A percentile compares a stretch with the other conserved stretches of the same genome.
phyloP scores from a whole-genome alignment of 2,888 invertebrate species.

The Aethes cnicana region DNA sequence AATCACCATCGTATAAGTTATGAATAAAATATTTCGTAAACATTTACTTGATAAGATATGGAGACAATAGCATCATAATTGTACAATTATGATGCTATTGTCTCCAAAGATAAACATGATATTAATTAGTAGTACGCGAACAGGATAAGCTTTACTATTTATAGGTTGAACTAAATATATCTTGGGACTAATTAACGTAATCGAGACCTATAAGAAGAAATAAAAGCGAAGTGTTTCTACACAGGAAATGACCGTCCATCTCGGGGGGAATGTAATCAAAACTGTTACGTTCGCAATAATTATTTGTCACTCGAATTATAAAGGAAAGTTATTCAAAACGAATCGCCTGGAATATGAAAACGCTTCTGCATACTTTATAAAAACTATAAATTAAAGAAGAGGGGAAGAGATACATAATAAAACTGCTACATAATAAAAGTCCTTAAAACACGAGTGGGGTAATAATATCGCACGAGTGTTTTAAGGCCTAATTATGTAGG shows the following conservation, averaged over 20 bases:
- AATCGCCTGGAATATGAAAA: constrained; percentile 14
- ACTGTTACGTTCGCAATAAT: constrained; percentile 13
- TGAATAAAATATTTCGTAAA: no score
- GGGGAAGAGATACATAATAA: no score
- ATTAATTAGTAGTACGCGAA: background rate
- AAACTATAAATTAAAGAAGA: no score
- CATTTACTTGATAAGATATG: no score
- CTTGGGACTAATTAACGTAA: constrained; percentile 14
- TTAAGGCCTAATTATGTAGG: no score
- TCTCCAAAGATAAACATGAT: background rate
- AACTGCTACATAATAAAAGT: no score
- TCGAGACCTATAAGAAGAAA: constrained; percentile 5
- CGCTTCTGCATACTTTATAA: constrained; percentile 6
- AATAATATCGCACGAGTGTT: no score
- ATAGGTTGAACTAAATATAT: constrained; percentile 13
- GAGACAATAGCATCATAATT: no score
- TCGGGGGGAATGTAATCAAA: constrained; percentile 11
- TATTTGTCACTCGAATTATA: constrained; percentile 21
- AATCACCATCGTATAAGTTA: no score
- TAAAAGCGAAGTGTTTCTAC: constrained; percentile 28
- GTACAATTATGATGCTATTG: no score
- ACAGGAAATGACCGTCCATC: constrained; percentile 12
- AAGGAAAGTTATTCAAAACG: constrained; percentile 25
- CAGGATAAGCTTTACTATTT: constrained; percentile 1
- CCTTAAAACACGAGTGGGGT: no score